Conservation (phyloP, 2,113 vertebrate species). For the Odocoileus virginianus region DNA sequence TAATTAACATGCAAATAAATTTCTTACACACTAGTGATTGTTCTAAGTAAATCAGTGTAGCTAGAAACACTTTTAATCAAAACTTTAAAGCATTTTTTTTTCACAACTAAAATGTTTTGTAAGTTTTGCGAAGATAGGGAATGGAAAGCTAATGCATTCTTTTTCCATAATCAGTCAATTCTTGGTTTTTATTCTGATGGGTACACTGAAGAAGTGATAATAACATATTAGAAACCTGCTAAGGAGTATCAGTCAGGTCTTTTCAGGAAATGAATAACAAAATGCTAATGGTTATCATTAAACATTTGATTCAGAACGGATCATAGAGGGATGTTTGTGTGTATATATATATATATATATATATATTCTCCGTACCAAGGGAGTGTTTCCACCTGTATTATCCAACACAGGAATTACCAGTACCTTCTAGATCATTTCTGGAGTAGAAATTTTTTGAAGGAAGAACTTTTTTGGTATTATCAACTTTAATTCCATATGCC, state of each 20-base stretch:
- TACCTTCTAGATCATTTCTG: neutral
- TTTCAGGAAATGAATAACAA: neutral
- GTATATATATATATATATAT: too few species aligned
- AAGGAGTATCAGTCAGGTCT: neutral
- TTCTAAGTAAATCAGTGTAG: constrained; percentile 22
- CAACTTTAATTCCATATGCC: neutral
- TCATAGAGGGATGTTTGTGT: neutral
- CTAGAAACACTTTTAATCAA: neutral
- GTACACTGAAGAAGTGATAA: constrained; percentile 48
- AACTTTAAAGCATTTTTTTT: neutral
- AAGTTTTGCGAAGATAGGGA: constrained; percentile 1
- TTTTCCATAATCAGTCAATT: neutral
- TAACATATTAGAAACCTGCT: neutral
- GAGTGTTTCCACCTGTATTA: neutral
- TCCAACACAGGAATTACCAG: neutral
- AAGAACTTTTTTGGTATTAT: neutral
- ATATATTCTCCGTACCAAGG: neutral
- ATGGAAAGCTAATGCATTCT: neutral
- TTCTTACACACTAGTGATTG: neutral
- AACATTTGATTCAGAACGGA: neutral
- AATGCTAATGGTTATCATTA: neutral
- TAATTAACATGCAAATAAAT: constrained; percentile 64
- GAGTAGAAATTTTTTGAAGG: neutral
- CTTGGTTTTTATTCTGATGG: constrained; percentile 14
- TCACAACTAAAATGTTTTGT: neutral